phyloP scores from a whole-genome alignment of 2,113 vertebrate genomes.

The Sinocyclocheilus anophthalmus region DNA sequence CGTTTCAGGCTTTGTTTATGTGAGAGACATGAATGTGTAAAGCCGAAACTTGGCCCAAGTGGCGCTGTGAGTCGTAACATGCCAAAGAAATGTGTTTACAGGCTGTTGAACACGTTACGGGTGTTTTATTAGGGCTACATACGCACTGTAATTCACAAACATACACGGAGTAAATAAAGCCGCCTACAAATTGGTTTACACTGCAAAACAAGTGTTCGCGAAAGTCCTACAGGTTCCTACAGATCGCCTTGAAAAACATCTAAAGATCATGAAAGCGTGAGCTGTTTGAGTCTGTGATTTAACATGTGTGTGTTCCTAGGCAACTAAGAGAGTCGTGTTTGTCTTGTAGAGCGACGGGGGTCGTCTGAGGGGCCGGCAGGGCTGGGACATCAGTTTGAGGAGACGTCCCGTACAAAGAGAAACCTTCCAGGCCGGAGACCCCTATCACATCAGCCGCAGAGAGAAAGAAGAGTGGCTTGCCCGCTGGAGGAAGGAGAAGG shows the following conservation, averaged over 20 bases:
- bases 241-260: neutral
- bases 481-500: conserved; percentile 90
- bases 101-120: conserved; percentile 16
- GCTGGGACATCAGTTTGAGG: conserved; percentile 88
- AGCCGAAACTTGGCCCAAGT: neutral
- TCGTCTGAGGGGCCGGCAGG: conserved; percentile 76
- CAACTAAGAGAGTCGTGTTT: neutral
- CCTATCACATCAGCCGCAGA: conserved; percentile 95
- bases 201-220: neutral
- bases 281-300: neutral
- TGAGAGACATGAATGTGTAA: neutral
- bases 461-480: conserved; percentile 94
- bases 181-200: neutral
- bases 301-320: neutral
- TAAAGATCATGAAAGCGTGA: neutral
- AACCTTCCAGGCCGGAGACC: conserved; percentile 97
- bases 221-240: neutral
- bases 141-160: neutral
- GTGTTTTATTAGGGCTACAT: neutral
- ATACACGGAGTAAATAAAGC: neutral
- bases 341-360: conserved; percentile 77
- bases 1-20: conserved; percentile 21
- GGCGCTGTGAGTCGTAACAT: neutral
- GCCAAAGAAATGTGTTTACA: conserved; percentile 20
- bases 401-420: conserved; percentile 91